A percentile compares a stretch with the other conserved stretches of the same genome.
Conservation (phyloP, 2,797 vertebrate species). For the Mionectes olivaceus region DNA sequence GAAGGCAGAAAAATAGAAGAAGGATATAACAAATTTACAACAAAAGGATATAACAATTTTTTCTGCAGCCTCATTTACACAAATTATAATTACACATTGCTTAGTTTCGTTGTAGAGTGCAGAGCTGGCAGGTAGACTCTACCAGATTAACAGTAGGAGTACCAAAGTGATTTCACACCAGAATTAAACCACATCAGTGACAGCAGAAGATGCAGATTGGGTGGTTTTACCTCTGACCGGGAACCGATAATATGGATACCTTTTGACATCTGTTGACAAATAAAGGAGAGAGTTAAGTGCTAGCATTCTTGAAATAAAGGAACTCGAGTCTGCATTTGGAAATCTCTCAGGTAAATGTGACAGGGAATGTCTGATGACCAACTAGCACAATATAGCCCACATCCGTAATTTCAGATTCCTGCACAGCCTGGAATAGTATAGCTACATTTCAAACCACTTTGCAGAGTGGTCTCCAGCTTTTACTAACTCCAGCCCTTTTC, state of each 20-base stretch:
- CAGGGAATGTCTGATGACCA: not conserved
- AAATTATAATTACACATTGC: not conserved
- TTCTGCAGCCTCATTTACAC: not conserved
- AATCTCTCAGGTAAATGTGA: not conserved
- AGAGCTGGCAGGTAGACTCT: not conserved
- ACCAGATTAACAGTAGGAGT: not conserved
- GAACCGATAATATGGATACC: not conserved
- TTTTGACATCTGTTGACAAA: not conserved
- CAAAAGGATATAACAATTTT: not conserved
- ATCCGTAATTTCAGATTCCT: not conserved
- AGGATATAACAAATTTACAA: too few relatives aligned
- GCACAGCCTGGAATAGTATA: not conserved
- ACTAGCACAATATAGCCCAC: accelerated
- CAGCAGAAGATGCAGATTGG: accelerated
- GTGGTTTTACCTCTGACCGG: not conserved
- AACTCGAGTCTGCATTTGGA: not conserved
- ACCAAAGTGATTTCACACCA: not conserved
- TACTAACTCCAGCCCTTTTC: not conserved
- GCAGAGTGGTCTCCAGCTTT: not conserved
- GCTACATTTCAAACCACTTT: not conserved
- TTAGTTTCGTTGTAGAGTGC: not conserved
- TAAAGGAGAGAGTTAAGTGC: not conserved
- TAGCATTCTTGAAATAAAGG: not conserved
- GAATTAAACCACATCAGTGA: not conserved
- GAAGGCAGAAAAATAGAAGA: not conserved